Evolutionary conservation across 1,140 invertebrate genomes (phyloP), one percentile per base, ranked within the genome.

Genomic region (Magallana angulata): DNA sequence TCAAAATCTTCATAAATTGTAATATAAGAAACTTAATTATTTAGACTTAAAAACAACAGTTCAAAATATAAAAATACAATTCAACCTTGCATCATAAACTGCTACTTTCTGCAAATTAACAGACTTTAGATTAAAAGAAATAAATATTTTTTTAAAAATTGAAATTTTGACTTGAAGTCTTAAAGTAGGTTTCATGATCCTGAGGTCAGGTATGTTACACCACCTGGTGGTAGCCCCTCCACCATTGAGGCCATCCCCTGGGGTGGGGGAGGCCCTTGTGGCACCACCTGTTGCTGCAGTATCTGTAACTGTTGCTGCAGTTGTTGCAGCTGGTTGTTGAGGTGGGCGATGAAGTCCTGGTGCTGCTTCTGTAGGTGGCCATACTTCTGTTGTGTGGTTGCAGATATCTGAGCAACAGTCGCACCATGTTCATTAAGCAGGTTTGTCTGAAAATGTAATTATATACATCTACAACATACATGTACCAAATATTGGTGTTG

Each of bases 281-380:
- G 80, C 58, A 57, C 56, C n/a, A n/a, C 57, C 87, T 90, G 91
- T 91, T 97, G 97, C 89, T 97, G 95, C 92, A 97, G 96, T 62
- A 97, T 95, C 89, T 92, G 90, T 24, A 92, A 82, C 88, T 92
- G 94, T 85, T 91, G 91, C 93, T 98, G 97, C 91, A 98, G 97
- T 94, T 98, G 97, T 93, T 98, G 97, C 92, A 96, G 93, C 90
- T 95, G 95, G 24, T 90, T 90, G 60, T 97, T 96, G 11, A 98
- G 97, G 95, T 99, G 98, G 76, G 97, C 96, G 7, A 98, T 97
- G 94, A 99, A 99, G 7, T 98, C 97, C 95, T 99, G 97, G 96
- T 99, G 98, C 93, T 99, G 98, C 64, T 97, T 97, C 95, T 98
- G 97, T 82, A 96, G 97, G 94, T 96, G 96, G 90, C 97, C 96